Evolutionary conservation across 2,888 invertebrate species (phyloP).

Genomic region (Acanthoscelides obtectus): DNA sequence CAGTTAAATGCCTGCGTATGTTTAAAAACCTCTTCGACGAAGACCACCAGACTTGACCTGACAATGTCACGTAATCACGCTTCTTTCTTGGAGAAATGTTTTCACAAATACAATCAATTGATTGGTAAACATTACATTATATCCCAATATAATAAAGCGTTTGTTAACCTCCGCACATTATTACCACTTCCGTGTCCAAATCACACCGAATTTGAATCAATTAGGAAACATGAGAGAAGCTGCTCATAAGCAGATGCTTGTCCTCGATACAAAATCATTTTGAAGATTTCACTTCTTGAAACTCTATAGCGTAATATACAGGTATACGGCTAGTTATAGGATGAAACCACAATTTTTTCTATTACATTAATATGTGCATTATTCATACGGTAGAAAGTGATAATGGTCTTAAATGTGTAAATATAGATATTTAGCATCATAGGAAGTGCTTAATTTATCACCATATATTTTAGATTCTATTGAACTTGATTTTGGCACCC

Average conservation of each 20-base stretch:
- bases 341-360: not conserved
- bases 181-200: not conserved
- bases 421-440: not conserved
- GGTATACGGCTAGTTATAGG: not conserved
- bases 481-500: not conserved
- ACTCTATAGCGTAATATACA: not conserved
- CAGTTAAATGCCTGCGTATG: too few species aligned
- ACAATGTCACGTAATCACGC: too few species aligned
- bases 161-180: too few species aligned
- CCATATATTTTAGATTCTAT: not conserved
- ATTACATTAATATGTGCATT: not conserved
- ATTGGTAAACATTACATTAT: too few species aligned
- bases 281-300: not conserved
- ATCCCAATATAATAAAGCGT: too few species aligned
- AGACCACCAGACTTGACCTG: too few species aligned
- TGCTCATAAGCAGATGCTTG: not conserved
- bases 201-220: not conserved
- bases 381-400: not conserved
- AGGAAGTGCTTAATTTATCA: not conserved
- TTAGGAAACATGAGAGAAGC: not conserved
- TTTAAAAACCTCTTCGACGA: too few species aligned
- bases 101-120: too few species aligned
- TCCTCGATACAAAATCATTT: not conserved
- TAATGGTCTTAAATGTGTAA: not conserved
- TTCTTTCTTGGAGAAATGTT: too few species aligned